phyloP scores from a whole-genome alignment of 2,888 invertebrate species.

The Hartigia nigra region DNA sequence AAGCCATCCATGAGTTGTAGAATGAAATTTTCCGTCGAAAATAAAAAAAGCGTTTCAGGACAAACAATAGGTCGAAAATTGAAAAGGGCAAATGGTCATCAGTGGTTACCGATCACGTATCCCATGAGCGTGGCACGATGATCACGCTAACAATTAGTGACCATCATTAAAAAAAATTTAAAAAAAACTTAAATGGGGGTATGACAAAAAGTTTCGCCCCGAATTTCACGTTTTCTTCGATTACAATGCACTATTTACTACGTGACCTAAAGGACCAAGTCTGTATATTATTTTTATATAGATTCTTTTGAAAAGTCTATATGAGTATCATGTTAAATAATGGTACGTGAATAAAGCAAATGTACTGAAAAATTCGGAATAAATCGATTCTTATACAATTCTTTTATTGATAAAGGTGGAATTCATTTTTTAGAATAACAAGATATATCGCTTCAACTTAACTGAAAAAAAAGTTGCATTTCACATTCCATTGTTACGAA shows the following conservation, averaged over 20 bases:
- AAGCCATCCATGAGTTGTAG: neutral
- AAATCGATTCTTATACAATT: neutral
- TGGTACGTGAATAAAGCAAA: neutral
- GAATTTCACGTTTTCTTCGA: neutral
- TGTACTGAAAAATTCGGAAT: neutral
- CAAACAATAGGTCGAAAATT: conserved; percentile 19
- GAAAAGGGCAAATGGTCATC: neutral
- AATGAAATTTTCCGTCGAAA: neutral
- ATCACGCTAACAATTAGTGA: neutral
- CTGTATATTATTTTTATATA: neutral
- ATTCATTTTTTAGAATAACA: neutral
- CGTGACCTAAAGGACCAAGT: neutral
- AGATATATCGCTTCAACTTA: neutral
- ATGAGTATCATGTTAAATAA: neutral
- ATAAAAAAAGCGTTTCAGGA: conserved; percentile 12
- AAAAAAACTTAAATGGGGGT: neutral
- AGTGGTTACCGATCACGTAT: neutral
- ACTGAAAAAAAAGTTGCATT: neutral
- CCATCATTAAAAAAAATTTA: neutral
- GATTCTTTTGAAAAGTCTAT: neutral
- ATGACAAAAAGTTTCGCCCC: neutral
- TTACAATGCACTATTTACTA: neutral
- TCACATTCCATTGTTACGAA: neutral
- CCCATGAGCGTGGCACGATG: neutral
- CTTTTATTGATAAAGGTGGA: neutral